These are phyloP conservation scores for Grallaria varia DNA, from an alignment of 2,113 vertebrate genomes.

Conservation along the genomic window DNA sequence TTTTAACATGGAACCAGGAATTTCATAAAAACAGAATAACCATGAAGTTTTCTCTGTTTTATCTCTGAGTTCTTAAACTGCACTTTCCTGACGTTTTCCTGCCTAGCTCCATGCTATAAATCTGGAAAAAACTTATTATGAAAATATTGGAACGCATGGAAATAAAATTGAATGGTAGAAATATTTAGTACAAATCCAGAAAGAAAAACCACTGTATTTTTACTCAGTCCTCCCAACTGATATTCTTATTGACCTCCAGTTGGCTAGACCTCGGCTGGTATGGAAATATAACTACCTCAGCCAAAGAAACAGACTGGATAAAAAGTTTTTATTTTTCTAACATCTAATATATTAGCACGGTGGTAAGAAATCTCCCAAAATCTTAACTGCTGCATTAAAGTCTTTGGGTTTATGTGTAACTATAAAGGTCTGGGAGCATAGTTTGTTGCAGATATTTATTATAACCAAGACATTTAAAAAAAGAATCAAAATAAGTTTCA, in stretches of 20 bases:
- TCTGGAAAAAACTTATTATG: background rate
- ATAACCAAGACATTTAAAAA: background rate
- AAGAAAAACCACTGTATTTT: fast-evolving
- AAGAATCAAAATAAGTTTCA: background rate
- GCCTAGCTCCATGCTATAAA: background rate
- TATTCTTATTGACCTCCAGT: background rate
- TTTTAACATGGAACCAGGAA: background rate
- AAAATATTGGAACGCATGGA: background rate
- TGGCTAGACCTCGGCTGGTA: background rate
- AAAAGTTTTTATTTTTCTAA: background rate
- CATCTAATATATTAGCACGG: background rate
- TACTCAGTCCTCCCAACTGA: background rate
- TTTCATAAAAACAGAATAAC: background rate
- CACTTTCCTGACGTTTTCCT: background rate
- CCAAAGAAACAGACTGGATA: background rate
- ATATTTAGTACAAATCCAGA: background rate
- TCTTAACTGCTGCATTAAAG: background rate
- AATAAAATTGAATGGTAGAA: background rate
- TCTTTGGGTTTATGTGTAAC: background rate
- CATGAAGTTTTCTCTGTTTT: background rate
- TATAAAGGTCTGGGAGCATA: background rate
- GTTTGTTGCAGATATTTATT: background rate
- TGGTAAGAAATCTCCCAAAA: background rate
- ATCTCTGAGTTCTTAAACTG: background rate
- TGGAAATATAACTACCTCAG: background rate